Evolutionary conservation across 2,888 invertebrate species (phyloP).

Genomic region (Aplocera efformata): DNA sequence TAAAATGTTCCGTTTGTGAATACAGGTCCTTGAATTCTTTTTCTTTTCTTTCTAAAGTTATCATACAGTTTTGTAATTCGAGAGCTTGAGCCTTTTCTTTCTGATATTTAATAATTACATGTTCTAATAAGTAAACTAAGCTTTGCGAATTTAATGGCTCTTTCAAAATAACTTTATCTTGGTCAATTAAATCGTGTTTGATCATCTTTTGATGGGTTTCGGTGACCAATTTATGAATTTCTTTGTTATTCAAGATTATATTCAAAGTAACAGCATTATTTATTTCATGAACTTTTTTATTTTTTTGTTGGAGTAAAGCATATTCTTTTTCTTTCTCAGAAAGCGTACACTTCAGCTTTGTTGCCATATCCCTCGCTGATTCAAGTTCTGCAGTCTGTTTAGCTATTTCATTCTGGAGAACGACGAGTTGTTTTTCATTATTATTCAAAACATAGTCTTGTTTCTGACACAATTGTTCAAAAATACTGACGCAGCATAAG

Average conservation of each 20-base stretch:
- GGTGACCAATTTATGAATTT: conserved; percentile 41
- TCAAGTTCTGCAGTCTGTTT: conserved; percentile 41
- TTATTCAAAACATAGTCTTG: conserved; percentile 39
- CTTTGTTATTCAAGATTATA: conserved; percentile 54
- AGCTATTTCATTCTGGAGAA: conserved; percentile 39
- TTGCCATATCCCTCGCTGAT: conserved; percentile 44
- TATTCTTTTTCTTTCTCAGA: conserved; percentile 54
- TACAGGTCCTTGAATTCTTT: conserved; percentile 38
- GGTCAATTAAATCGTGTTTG: conserved; percentile 39
- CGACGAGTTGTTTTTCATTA: conserved; percentile 25
- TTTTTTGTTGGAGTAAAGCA: conserved; percentile 49
- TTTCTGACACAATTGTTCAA: conserved; percentile 45
- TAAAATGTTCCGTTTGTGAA: conserved; percentile 32
- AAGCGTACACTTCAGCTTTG: conserved; percentile 45
- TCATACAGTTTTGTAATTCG: conserved; percentile 42
- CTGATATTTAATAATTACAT: conserved; percentile 34
- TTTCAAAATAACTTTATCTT: conserved; percentile 32
- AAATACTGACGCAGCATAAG: conserved; percentile 39
- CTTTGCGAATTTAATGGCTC: conserved; percentile 41
- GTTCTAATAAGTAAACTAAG: conserved; percentile 39
- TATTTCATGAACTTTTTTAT: conserved; percentile 58
- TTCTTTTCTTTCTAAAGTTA: conserved; percentile 41
- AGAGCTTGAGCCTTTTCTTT: conserved; percentile 33
- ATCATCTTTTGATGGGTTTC: conserved; percentile 44
- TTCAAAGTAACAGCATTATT: conserved; percentile 60